These are phyloP conservation scores for Archaeoteleia sp. DNA, from an alignment of 2,888 invertebrate genomes.

Conservation along the genomic window DNA sequence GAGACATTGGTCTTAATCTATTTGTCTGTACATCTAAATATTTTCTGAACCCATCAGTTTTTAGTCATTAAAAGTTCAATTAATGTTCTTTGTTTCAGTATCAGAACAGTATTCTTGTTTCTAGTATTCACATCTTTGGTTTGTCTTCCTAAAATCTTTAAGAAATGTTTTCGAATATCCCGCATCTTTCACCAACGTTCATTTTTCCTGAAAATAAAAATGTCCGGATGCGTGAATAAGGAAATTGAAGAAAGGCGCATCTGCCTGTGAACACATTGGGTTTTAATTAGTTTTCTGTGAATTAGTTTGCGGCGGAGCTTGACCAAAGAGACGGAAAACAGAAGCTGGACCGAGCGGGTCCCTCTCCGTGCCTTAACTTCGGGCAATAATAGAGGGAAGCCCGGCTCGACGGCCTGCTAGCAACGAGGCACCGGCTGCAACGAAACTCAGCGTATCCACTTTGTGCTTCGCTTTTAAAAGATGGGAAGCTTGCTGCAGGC, in stretches of 20 bases:
- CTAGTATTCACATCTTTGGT: too few species aligned
- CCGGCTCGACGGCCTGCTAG: constrained; percentile 54
- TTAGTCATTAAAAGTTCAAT: too few species aligned
- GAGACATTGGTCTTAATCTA: too few species aligned
- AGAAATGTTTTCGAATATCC: too few species aligned
- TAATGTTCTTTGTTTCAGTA: too few species aligned
- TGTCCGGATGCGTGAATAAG: background rate
- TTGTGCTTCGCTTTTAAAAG: constrained; percentile 36
- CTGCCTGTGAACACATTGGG: background rate
- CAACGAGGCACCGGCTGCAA: constrained; percentile 48
- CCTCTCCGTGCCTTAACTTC: constrained; percentile 50
- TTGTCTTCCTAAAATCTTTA: too few species aligned
- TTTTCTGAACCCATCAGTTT: too few species aligned
- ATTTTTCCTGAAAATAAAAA: too few species aligned
- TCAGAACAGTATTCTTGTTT: too few species aligned
- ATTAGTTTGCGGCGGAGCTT: constrained; percentile 12
- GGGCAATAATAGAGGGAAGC: constrained; percentile 60
- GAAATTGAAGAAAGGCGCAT: constrained; percentile 11
- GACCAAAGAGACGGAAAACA: constrained; percentile 3
- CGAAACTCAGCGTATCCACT: constrained; percentile 39
- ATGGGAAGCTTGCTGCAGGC: background rate
- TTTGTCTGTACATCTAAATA: too few species aligned
- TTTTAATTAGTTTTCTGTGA: constrained; percentile 15
- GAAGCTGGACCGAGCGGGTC: background rate
- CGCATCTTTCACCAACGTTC: too few species aligned